These are phyloP conservation scores for Hydrochoerus hydrochaeris DNA, from an alignment of 2,113 vertebrate species.

Conservation along the genomic window DNA sequence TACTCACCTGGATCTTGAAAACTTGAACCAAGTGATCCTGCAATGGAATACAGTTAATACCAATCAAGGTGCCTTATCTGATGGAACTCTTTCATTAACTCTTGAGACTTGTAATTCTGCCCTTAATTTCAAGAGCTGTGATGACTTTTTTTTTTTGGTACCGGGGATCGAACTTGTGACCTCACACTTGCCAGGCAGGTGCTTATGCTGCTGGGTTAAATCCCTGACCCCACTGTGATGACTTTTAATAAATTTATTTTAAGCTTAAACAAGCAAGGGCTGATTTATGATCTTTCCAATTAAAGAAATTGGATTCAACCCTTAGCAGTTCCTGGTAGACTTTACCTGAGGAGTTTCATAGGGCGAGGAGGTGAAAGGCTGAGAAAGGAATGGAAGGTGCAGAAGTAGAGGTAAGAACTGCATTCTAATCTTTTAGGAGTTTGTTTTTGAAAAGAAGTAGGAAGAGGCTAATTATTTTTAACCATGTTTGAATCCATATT, in stretches of 20 bases:
- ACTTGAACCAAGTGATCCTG: not conserved
- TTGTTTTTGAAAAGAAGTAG: not conserved
- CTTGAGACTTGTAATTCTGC: not conserved
- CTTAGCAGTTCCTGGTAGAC: not conserved
- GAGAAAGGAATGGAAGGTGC: not conserved
- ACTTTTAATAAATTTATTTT: not conserved
- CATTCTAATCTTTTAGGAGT: not conserved
- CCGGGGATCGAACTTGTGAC: too few relatives aligned
- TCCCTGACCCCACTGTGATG: not conserved
- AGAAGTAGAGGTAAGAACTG: not conserved
- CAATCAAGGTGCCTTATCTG: not conserved
- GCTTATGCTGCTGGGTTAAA: too few relatives aligned
- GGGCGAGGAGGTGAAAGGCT: not conserved
- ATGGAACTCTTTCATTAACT: not conserved
- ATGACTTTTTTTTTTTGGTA: not conserved
- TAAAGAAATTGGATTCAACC: not conserved
- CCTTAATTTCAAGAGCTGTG: not conserved
- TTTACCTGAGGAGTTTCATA: not conserved
- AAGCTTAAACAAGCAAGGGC: not conserved
- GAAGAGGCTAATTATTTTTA: slow-evolving; percentile 30
- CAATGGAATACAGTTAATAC: not conserved
- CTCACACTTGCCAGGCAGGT: too few relatives aligned
- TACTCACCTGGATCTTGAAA: not conserved
- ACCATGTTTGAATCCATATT: not conserved
- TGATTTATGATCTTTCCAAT: not conserved